Evolutionary conservation across 1,140 invertebrate genomes (phyloP).

Genomic region (Halictus rubicundus): DNA sequence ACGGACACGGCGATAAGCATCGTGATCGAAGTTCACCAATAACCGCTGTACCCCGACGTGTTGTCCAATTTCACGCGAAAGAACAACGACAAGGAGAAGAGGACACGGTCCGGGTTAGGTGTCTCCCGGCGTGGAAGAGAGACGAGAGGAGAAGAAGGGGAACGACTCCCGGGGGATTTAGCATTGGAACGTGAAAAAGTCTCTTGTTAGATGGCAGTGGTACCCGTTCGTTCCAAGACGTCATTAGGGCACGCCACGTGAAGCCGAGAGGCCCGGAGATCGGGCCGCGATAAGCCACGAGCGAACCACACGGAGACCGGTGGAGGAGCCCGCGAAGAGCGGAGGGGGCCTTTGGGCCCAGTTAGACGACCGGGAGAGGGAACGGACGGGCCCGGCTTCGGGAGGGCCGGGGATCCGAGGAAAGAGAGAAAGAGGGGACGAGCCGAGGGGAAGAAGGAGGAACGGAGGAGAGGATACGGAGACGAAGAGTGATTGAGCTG

Average conservation of each 20-base stretch:
- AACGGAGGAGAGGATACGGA: slow-evolving; percentile 70
- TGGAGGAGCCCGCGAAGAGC: slow-evolving; percentile 53
- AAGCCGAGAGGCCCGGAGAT: slow-evolving; percentile 74
- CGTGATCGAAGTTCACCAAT: slow-evolving; percentile 32
- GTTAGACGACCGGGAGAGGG: slow-evolving; percentile 44
- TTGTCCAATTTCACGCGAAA: slow-evolving; percentile 17
- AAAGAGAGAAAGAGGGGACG: slow-evolving; percentile 34
- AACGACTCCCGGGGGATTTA: slow-evolving; percentile 70
- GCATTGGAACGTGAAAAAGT: slow-evolving; percentile 77
- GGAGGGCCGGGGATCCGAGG: neutral
- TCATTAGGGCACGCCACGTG: slow-evolving; percentile 79
- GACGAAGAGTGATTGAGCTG: slow-evolving; percentile 81
- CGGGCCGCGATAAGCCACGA: slow-evolving; percentile 69
- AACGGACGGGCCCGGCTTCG: neutral
- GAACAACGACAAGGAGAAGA: slow-evolving; percentile 3
- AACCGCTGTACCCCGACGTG: neutral
- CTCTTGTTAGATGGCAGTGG: slow-evolving; percentile 75
- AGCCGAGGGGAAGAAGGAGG: slow-evolving; percentile 25
- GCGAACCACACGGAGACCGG: slow-evolving; percentile 24
- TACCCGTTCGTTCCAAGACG: slow-evolving; percentile 73
- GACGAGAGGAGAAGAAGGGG: slow-evolving; percentile 31
- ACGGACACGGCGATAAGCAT: slow-evolving; percentile 43
- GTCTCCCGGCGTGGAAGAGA: slow-evolving; percentile 2
- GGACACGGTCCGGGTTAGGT: neutral
- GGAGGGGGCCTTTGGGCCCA: slow-evolving; percentile 33